These are phyloP conservation scores for Spea bombifrons DNA, from an alignment of 2,113 vertebrate species.

Conservation along the genomic window DNA sequence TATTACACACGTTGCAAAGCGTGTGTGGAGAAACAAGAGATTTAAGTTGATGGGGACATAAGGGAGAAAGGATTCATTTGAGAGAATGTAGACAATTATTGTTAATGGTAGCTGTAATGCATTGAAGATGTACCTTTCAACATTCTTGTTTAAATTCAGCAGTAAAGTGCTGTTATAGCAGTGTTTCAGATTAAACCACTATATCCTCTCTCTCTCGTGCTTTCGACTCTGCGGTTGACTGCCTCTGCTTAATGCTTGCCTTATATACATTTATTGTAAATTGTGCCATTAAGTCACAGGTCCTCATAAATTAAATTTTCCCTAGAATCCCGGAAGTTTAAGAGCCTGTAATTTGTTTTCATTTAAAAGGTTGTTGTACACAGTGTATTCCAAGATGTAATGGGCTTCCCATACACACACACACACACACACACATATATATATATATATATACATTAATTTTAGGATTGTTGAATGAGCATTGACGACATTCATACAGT, in stretches of 20 bases:
- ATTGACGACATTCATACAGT: too few species aligned
- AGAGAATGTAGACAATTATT: constrained; percentile 39
- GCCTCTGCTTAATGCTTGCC: constrained; percentile 12
- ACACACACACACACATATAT: too few species aligned
- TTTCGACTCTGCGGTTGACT: background rate
- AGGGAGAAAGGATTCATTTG: constrained; percentile 34
- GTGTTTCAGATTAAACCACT: constrained; percentile 18
- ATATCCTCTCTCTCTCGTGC: background rate
- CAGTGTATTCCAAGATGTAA: background rate
- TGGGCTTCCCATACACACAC: background rate
- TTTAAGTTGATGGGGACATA: constrained; percentile 34
- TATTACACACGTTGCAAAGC: constrained; percentile 19
- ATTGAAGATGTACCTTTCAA: constrained; percentile 42
- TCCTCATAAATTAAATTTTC: background rate
- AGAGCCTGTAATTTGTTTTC: background rate
- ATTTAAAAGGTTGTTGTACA: background rate
- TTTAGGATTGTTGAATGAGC: too few species aligned
- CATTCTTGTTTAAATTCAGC: constrained; percentile 38
- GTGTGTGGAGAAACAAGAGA: constrained; percentile 8
- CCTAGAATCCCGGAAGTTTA: background rate
- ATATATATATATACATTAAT: too few species aligned
- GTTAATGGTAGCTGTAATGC: constrained; percentile 33
- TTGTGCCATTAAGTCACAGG: background rate
- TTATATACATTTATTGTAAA: background rate
- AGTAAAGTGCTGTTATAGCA: constrained; percentile 4